A percentile compares a stretch with the other conserved stretches of the same genome.
Conservation (phyloP, 2,113 vertebrate species). For the Galbula dea region DNA sequence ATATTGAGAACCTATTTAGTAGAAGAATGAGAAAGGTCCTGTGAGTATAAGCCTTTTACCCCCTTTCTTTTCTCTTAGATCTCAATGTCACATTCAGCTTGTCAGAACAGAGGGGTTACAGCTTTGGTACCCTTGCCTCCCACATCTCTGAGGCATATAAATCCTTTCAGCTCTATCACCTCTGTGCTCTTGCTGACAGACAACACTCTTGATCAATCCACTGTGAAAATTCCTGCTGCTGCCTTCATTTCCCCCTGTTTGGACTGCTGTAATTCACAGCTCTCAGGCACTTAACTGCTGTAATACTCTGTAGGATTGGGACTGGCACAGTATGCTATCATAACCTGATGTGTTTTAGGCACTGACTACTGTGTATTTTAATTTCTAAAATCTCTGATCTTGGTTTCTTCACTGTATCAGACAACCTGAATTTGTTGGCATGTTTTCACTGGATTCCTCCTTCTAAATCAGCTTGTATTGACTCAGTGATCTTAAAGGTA, state of each 20-base stretch:
- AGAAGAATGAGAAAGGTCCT: background rate
- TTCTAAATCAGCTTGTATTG: background rate
- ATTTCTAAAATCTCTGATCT: background rate
- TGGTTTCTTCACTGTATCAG: background rate
- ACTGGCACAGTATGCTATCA: background rate
- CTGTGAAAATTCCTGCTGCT: slow-evolving; percentile 27
- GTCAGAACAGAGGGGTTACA: background rate
- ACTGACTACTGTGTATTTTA: background rate
- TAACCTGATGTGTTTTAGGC: fast-evolving
- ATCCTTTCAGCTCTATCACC: background rate
- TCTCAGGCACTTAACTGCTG: background rate
- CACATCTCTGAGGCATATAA: background rate
- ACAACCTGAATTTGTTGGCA: background rate
- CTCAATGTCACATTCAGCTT: background rate
- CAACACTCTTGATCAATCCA: slow-evolving; percentile 13
- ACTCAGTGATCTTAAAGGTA: background rate
- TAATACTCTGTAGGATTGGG: background rate
- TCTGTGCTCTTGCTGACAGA: background rate
- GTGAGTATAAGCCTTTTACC: background rate
- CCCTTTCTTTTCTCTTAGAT: background rate
- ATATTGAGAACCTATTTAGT: background rate
- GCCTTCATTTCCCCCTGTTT: slow-evolving; percentile 38
- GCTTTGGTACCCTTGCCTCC: background rate
- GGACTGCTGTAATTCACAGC: slow-evolving; percentile 9
- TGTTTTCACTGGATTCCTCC: background rate